phyloP scores from a whole-genome alignment of 2,113 vertebrate genomes.

The Syngnathus scovelli region DNA sequence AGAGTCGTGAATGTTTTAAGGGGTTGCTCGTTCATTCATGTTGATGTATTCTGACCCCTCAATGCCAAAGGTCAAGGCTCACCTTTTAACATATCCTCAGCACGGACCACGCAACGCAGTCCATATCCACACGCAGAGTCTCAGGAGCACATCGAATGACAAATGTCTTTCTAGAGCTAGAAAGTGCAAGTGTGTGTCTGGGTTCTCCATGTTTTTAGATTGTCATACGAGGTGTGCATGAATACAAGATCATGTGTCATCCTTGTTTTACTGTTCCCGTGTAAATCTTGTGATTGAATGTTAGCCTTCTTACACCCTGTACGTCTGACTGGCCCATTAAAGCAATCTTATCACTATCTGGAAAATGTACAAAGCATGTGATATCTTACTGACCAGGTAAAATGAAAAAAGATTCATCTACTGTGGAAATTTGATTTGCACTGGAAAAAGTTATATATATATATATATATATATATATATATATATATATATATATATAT shows the following conservation, averaged over 20 bases:
- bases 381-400: constrained; percentile 6
- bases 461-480: no score
- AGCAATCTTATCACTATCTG: constrained; percentile 63
- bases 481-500: no score
- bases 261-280: constrained; percentile 47
- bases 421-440: no score
- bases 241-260: constrained; percentile 38
- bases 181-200: constrained; percentile 22
- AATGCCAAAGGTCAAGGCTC: constrained; percentile 63
- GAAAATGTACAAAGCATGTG: constrained; percentile 22
- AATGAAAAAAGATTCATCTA: not conserved
- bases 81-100: constrained; percentile 22
- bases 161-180: constrained; percentile 33
- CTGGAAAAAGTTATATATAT: no score
- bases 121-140: constrained; percentile 30
- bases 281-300: constrained; percentile 60
- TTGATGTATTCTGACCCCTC: constrained; percentile 57
- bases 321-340: constrained; percentile 69
- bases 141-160: constrained; percentile 27
- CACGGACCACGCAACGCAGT: constrained; percentile 50
- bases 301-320: constrained; percentile 66
- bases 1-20: constrained; percentile 6
- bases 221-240: constrained; percentile 26
- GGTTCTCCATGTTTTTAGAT: constrained; percentile 32
- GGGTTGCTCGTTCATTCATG: constrained; percentile 2